These are phyloP conservation scores for Eulacestoma nigropectus DNA, from an alignment of 2,113 vertebrate genomes.

Conservation along the genomic window DNA sequence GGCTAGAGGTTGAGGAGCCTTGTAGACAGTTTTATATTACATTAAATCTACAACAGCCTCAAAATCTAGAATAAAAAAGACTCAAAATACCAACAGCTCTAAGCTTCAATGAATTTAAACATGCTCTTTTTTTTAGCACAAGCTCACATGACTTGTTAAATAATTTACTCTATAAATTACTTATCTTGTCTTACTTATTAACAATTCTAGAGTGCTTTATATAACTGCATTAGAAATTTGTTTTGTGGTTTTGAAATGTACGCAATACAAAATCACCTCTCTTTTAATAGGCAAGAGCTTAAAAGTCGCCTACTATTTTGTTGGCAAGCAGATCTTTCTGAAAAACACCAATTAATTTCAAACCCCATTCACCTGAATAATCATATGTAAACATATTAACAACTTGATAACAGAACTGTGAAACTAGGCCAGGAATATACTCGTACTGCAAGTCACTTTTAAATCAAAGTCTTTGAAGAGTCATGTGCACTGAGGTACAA, in stretches of 20 bases:
- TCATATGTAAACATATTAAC: conserved; percentile 54
- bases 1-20: not conserved
- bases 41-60: not conserved
- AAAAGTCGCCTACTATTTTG: conserved; percentile 17
- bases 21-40: not conserved
- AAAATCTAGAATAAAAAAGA: not conserved
- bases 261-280: conserved; percentile 34
- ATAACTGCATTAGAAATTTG: conserved; percentile 59
- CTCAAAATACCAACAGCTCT: conserved; percentile 12
- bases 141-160: conserved; percentile 61
- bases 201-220: conserved; percentile 65
- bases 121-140: conserved; percentile 3
- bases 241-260: conserved; percentile 55
- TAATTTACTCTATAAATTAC: conserved; percentile 73
- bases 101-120: conserved; percentile 25
- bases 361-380: conserved; percentile 37
- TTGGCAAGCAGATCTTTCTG: conserved; percentile 31
- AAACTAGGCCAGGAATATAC: conserved; percentile 45
- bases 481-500: not conserved
- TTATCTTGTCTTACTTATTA: conserved; percentile 67
- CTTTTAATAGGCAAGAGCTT: not conserved
- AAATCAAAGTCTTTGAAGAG: conserved; percentile 1
- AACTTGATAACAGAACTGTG: not conserved
- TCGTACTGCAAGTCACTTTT: not conserved
- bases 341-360: conserved; percentile 65